A percentile compares a stretch with the other conserved stretches of the same genome.
Conservation (phyloP, 2,797 vertebrate genomes). For the Coccyzus lansbergi region DNA sequence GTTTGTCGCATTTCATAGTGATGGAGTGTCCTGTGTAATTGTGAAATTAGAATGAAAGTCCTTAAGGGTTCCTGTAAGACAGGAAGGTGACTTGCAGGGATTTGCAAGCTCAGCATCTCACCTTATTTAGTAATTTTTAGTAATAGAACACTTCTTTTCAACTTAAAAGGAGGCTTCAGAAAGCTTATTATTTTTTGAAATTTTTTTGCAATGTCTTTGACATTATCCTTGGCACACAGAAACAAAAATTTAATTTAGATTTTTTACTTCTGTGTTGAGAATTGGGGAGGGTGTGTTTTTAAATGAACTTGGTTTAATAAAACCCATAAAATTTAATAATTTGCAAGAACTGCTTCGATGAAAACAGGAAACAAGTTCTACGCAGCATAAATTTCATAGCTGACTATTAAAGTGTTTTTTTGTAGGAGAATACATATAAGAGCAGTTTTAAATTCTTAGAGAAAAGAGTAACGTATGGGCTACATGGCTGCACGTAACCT, state of each 20-base stretch:
- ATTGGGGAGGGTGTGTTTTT: not conserved
- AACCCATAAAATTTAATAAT: not conserved
- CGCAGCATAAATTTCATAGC: not conserved
- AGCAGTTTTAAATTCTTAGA: not conserved
- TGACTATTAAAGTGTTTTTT: constrained; percentile 8
- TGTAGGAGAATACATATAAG: not conserved
- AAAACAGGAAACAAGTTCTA: constrained; percentile 40
- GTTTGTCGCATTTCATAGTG: not conserved
- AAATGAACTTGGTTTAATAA: not conserved
- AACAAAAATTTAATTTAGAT: not conserved
- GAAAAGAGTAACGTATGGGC: not conserved
- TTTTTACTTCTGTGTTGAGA: not conserved
- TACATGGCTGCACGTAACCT: not conserved
- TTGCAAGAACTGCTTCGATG: not conserved
- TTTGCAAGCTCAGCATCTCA: not conserved
- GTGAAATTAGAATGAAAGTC: constrained; percentile 41
- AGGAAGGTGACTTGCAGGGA: constrained; percentile 35
- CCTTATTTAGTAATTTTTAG: not conserved
- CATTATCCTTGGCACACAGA: not conserved
- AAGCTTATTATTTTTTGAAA: not conserved
- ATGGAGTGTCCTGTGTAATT: not conserved
- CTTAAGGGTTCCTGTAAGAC: constrained; percentile 46
- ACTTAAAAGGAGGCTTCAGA: not conserved
- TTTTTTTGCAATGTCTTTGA: not conserved
- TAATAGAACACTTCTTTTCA: not conserved